These are phyloP conservation scores for Euproctis similis DNA, from an alignment of 2,888 invertebrate genomes.

Conservation along the genomic window DNA sequence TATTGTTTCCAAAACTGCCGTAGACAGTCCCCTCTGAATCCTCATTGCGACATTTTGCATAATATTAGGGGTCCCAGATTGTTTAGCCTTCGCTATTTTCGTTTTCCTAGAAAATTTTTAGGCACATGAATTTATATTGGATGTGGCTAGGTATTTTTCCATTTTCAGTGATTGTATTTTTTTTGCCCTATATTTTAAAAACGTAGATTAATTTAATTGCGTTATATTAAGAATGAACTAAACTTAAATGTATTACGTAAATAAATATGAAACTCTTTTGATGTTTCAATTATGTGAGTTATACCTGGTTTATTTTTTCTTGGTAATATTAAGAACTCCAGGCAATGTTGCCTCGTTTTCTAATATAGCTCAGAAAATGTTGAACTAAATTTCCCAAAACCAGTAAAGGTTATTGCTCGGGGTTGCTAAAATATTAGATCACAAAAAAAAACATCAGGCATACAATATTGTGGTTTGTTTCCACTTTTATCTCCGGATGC, in stretches of 20 bases:
- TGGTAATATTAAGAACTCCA: no score
- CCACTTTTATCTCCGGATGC: slow-evolving; percentile 34
- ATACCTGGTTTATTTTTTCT: no score
- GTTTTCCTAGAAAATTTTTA: slow-evolving; percentile 27
- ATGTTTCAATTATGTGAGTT: no score
- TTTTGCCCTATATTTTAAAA: no score
- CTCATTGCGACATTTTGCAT: slow-evolving; percentile 32
- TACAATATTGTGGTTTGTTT: slow-evolving; percentile 45
- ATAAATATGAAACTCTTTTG: no score
- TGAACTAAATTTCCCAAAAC: no score
- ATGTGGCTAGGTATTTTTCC: slow-evolving; percentile 18
- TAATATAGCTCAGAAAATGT: no score
- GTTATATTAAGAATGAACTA: no score
- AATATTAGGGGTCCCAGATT: slow-evolving; percentile 29
- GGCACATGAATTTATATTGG: slow-evolving; percentile 37
- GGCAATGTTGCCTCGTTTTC: no score
- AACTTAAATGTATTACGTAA: neutral
- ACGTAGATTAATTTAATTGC: no score
- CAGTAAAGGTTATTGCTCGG: no score
- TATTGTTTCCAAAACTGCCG: slow-evolving; percentile 41
- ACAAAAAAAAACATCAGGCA: slow-evolving; percentile 44
- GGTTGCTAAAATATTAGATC: slow-evolving; percentile 41
- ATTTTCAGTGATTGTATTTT: slow-evolving; percentile 12
- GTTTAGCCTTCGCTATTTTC: slow-evolving; percentile 22
- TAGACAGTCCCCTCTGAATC: slow-evolving; percentile 34